A percentile compares a stretch with the other conserved stretches of the same genome.
These are phyloP conservation scores for Heliocidaris erythrogramma DNA, from an alignment of 35 echinoderm and acorn worm species.

Conservation along the genomic window DNA sequence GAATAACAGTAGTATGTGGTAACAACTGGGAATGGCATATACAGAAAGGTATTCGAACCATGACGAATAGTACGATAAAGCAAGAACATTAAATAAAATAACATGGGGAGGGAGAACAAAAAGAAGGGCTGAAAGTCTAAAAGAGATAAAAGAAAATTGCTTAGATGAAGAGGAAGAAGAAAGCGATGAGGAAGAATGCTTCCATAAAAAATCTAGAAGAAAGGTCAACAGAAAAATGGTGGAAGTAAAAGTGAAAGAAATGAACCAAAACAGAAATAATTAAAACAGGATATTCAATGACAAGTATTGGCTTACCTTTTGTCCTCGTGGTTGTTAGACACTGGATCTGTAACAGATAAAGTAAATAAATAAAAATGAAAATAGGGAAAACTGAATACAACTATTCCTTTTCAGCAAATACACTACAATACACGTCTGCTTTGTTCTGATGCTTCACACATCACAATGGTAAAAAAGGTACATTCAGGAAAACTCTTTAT, in stretches of 20 bases:
- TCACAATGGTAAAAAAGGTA: background rate
- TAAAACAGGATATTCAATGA: background rate
- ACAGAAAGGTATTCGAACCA: too few species aligned
- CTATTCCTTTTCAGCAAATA: background rate
- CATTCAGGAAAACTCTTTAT: conserved; percentile 5
- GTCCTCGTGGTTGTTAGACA: background rate
- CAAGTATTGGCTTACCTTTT: conserved; percentile 20
- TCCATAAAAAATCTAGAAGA: background rate
- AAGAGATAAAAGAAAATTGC: background rate
- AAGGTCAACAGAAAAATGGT: background rate
- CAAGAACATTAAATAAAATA: background rate
- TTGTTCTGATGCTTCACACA: background rate
- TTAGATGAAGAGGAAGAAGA: background rate
- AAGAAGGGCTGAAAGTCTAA: background rate
- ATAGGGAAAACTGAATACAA: background rate
- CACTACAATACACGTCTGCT: background rate
- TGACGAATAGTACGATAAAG: too few species aligned
- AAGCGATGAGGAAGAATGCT: background rate
- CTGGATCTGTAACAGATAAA: conserved; percentile 12
- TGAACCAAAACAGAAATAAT: background rate
- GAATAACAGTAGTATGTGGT: too few species aligned
- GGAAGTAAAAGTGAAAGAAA: background rate
- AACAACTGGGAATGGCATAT: too few species aligned
- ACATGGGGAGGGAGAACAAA: background rate
- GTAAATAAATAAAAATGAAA: background rate